Evolutionary conservation across 2,113 vertebrate genomes (phyloP).

Genomic region (Perca fluviatilis): DNA sequence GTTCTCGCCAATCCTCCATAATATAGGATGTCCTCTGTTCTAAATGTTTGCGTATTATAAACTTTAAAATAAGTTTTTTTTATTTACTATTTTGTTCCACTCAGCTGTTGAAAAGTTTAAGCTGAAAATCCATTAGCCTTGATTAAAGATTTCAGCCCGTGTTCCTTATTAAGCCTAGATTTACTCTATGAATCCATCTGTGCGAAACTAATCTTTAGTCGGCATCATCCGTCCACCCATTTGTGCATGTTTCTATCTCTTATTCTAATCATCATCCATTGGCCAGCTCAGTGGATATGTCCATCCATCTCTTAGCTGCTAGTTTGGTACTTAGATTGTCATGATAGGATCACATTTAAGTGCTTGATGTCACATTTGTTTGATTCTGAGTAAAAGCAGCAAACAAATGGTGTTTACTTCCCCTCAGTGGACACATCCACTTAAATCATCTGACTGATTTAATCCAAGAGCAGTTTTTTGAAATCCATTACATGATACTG

Average conservation of each 20-base stretch:
- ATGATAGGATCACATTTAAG: neutral
- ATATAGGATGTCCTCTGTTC: neutral
- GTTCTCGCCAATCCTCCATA: neutral
- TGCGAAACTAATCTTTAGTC: slow-evolving; percentile 38
- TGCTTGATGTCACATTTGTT: neutral
- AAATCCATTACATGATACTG: neutral
- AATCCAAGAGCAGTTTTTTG: neutral
- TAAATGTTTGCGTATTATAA: neutral
- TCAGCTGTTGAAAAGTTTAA: slow-evolving; percentile 11
- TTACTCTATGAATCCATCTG: slow-evolving; percentile 22
- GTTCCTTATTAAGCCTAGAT: neutral
- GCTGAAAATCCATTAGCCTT: neutral
- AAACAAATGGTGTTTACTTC: neutral
- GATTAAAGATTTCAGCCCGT: slow-evolving; percentile 18
- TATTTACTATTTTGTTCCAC: slow-evolving; percentile 16
- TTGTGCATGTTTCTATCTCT: slow-evolving; percentile 14
- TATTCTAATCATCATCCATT: neutral
- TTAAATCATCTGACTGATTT: slow-evolving; percentile 17
- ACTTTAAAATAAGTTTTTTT: slow-evolving; percentile 8
- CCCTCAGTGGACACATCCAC: neutral
- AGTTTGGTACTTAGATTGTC: neutral
- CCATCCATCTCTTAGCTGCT: neutral
- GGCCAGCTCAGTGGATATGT: neutral
- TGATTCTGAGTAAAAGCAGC: neutral
- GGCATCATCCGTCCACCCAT: neutral